Base-by-base conservation (phyloP, 2,797 vertebrate genomes). In the Ceyx erithaca region DNA sequence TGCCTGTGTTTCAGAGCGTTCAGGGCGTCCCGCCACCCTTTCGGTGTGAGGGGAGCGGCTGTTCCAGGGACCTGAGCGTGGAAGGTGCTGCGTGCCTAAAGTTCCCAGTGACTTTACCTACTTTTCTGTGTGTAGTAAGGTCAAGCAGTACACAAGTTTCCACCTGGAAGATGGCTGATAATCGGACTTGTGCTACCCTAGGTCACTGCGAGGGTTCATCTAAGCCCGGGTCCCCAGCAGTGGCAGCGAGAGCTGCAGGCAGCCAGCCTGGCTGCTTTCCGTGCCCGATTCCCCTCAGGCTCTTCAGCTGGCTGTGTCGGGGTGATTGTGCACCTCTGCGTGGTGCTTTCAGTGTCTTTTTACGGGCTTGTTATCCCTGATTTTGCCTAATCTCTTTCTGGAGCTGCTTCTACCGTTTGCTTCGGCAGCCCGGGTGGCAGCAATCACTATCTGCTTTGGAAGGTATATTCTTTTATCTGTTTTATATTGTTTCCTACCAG, bases 31-130 rank as follows among this genome's bases (percentile, higher is more conserved):
- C 55, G 12, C 14, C 4, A 9, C 3, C 15, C 28, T 15, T 26
- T 11, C 1, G 5, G 20, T 12, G 49, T 9, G 62, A 85, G 62
- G 62, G 59, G 54, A 78, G 8, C 21, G 25, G 30, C 85, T 13
- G 12, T 9, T 9, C 33, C 3, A 3, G 14, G 52, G 31, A n/a
- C 31, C 41, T n/a, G 45, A 41, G 40, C 1, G 3, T 5, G 2
- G 25, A 7, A 30, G 25, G 1, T 28, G 64, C 49, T 33, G 57
- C 2, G 3, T 6, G n/a, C 15, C 0, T 49, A 0, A 93, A 94
- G 87, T 95, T 94, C 72, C 37, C 33, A 0, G 1, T 8, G 43
- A 84, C 46, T 92, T 89, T 3, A 45, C 55, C 35, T 76, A 66
- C 85, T 89, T 77, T 40, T 30, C 30, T 30, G 4, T n/a, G 46